Base-by-base conservation (phyloP, 1,140 invertebrate species). In the Berghia stephanieae region DNA sequence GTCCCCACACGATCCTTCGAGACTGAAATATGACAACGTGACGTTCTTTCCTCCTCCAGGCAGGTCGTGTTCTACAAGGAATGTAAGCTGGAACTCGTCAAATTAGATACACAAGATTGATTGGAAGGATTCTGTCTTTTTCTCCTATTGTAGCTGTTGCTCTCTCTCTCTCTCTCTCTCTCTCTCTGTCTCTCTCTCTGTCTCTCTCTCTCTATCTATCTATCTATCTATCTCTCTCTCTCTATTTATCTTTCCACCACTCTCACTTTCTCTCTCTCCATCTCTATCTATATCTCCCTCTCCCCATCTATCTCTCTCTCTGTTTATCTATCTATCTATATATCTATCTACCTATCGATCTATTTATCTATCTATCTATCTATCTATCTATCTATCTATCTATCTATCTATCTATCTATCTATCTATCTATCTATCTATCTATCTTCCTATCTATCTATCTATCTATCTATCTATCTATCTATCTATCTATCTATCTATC, bases 401-500 rank as follows among this genome's bases (percentile, higher is more conserved):
- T 13, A 63, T 63, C 10, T 63, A 16, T 63, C 13, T 63, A 16
- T 13, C 31, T 27, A 10, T 18, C 57, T 63, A 13, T 63, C 13
- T 13, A 63, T 63, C 10, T 63, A 16, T 63, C 13, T 63, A 16
- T 13, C 31, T 27, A 10, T 18, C 57, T 63, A 63, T 18, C 31
- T 13, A 10, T 27, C 10, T 27, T 63, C 13, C 57, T 63, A 10
- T 63, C 24, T 63, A 10, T 63, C 24, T 27, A 21, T 13, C 24
- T 63, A 21, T 27, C 24, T 27, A 21, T 63, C 57, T 63, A 8
- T 63, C 24, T 63, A 10, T 63, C 57, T 63, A 21, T 63, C 24
- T 27, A 67, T 67, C 63, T 34, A 67, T 67, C 36, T 16, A 1
- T 67, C 34, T 67, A 67, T 40, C 63, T 67, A 38, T 40, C 63